Evolutionary conservation across 2,797 vertebrate species (phyloP).

Genomic region (Lepidocolaptes lacrymiger): DNA sequence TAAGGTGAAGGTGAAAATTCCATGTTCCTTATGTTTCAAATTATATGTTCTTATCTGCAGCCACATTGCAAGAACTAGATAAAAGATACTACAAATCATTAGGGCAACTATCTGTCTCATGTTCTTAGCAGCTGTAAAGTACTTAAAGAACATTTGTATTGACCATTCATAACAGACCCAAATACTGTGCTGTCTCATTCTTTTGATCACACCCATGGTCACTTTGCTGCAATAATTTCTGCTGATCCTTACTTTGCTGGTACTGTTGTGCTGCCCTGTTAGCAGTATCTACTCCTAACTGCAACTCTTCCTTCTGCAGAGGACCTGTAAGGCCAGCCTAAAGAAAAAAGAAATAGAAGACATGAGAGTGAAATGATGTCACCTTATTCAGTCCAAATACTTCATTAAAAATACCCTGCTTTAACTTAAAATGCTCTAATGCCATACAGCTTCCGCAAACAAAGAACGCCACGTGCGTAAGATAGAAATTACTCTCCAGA

Average conservation of each 20-base stretch:
- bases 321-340: constrained; percentile 81
- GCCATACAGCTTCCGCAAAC: not conserved
- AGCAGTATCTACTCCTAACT: constrained; percentile 86
- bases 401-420: not conserved
- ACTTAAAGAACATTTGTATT: not conserved
- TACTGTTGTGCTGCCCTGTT: constrained; percentile 86
- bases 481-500: not conserved
- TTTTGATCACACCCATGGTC: not conserved
- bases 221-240: not conserved
- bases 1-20: not conserved
- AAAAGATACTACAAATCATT: not conserved
- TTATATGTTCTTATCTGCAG: not conserved
- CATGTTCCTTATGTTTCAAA: not conserved
- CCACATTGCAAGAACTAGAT: not conserved
- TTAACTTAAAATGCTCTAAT: not conserved
- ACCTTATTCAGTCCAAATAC: not conserved
- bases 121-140: not conserved
- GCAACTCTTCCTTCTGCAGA: constrained; percentile 91
- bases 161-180: not conserved
- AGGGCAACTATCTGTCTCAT: not conserved
- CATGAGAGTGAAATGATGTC: not conserved
- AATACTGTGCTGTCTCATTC: not conserved
- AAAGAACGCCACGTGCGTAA: not conserved
- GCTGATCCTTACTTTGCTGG: constrained; percentile 81
- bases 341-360: not conserved